A percentile compares a stretch with the other conserved stretches of the same genome.
phyloP scores from a whole-genome alignment of 2,113 vertebrate species.

The Eulacestoma nigropectus region DNA sequence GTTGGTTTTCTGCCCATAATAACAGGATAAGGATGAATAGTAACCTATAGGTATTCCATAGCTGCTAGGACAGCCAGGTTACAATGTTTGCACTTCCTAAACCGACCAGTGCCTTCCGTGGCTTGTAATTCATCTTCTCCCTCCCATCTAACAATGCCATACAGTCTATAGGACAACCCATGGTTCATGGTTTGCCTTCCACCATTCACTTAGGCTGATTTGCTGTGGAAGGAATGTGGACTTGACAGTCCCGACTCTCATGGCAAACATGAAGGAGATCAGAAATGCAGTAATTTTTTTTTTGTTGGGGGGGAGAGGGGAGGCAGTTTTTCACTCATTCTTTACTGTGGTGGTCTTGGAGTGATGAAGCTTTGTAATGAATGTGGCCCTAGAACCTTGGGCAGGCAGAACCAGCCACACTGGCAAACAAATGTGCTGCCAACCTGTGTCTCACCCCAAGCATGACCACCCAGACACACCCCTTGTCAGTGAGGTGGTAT shows the following conservation, averaged over 20 bases:
- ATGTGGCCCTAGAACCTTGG: neutral
- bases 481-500: neutral
- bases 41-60: neutral
- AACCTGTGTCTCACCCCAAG: neutral
- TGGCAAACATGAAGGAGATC: neutral
- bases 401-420: neutral
- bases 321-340: neutral
- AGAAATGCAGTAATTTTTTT: neutral
- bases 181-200: neutral
- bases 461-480: too few species aligned
- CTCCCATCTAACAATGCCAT: rapidly evolving
- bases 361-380: neutral
- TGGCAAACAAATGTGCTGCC: neutral
- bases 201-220: neutral
- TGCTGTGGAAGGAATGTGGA: neutral
- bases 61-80: neutral
- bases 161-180: neutral
- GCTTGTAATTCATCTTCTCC: neutral
- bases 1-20: neutral
- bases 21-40: neutral
- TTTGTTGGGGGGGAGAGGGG: rapidly evolving
- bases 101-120: neutral
- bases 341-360: neutral
- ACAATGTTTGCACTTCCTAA: neutral
- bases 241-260: neutral